Conservation (phyloP, 2,888 invertebrate genomes). For the Acrobasis repandana region DNA sequence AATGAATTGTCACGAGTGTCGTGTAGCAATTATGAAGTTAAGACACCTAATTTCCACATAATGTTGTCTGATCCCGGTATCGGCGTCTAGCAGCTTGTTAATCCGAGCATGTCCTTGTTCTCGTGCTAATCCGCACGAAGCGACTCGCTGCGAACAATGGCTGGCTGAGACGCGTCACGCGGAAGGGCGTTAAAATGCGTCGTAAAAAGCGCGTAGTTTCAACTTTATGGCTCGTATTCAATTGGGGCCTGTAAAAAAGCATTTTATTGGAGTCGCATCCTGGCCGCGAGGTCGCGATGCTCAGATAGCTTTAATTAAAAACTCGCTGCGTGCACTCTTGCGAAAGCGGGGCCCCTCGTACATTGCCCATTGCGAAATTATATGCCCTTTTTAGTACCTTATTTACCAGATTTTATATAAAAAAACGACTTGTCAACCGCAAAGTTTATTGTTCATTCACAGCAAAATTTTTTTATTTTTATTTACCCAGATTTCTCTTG, state of each 20-base stretch:
- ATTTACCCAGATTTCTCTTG: conserved; percentile 24
- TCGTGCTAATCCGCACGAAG: conserved; percentile 51
- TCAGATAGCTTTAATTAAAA: conserved; percentile 78
- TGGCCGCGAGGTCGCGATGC: conserved; percentile 73
- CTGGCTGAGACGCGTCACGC: conserved; percentile 53
- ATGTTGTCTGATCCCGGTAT: conserved; percentile 56
- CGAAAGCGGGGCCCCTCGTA: conserved; percentile 59
- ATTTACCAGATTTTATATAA: conserved; percentile 36
- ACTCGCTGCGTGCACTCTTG: conserved; percentile 64
- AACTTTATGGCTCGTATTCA: conserved; percentile 77
- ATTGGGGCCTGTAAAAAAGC: conserved; percentile 79
- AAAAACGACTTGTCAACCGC: conserved; percentile 13
- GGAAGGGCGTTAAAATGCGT: conserved; percentile 74
- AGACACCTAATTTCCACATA: conserved; percentile 64
- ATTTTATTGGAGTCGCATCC: conserved; percentile 79
- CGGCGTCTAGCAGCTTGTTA: conserved; percentile 51
- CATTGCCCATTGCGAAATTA: conserved; percentile 54
- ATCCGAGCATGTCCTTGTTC: conserved; percentile 65
- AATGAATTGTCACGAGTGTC: conserved; percentile 51
- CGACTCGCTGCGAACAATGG: conserved; percentile 63
- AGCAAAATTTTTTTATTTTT: conserved; percentile 1
- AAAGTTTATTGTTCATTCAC: neutral
- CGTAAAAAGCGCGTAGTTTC: conserved; percentile 78
- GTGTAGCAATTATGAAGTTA: conserved; percentile 55
- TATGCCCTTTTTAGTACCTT: conserved; percentile 59